Base-by-base conservation (phyloP, 2,888 invertebrate genomes). In the Ramazzottius varieornatus region DNA sequence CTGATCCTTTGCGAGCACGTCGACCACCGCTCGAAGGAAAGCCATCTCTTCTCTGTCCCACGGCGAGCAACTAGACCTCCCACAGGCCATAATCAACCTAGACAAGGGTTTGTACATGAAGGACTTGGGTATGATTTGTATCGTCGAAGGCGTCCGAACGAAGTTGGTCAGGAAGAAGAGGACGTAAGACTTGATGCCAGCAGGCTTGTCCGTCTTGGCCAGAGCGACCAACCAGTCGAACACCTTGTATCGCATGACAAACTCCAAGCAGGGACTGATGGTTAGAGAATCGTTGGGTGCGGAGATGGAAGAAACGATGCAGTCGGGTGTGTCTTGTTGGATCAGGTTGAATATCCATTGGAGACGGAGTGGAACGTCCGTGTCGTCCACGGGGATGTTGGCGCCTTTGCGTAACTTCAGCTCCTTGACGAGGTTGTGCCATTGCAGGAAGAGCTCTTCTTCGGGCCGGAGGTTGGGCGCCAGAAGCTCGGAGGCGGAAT, bases 361-460 rank as follows among this genome's bases (percentile, higher is more conserved):
- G 8, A 40, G 40, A 16, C 29, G 20, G 4, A 54, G 54, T 16
- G 54, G 54, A 29, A 54, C 29, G 54, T 54, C 54, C 29, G 54
- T 54, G 20, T 54, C 54, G 4, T 54, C 54, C 29, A 54, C 54
- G 40, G 40, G 40, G n/a, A n/a, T 4, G n/a, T 16, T 24, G 20
- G 16, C 54, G 54, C 24, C 24, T 20, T 13, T 13, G 54, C 54
- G 54, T 13, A 8, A 13, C 24, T 54, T 54, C 54, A 54, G 24
- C 54, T 54, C 54, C 54, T 54, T 54, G 16, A 54, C 54, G 16
- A 54, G 54, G 29, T 54, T 54, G 29, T 54, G 54, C 54, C 54
- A 54, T 54, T 54, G 54, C 20, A 54, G 54, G 54, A 54, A 54
- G 16, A 54, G 54, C 29, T 54, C 54, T 29, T 54, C 54, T 54